Percentiles rank a stretch among this genome's conserved stretches.
Conservation (phyloP, 2,797 vertebrate genomes). For the Dryobates pubescens region DNA sequence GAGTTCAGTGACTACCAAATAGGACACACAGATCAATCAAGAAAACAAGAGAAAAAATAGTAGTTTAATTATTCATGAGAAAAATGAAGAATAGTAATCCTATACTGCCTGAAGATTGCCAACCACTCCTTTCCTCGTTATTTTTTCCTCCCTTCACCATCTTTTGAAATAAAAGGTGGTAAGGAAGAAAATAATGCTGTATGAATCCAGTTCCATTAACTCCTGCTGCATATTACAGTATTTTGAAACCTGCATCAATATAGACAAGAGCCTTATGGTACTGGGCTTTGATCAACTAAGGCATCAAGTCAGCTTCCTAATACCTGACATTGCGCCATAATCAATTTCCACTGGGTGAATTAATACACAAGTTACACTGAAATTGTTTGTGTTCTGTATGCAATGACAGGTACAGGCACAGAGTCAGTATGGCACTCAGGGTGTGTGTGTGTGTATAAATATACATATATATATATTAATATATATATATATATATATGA, state of each 20-base stretch:
- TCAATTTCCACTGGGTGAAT: neutral
- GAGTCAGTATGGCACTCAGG: neutral
- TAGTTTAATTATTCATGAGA: neutral
- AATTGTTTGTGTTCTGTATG: neutral
- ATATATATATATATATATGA: neutral
- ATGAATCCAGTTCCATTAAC: neutral
- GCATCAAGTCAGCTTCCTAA: neutral
- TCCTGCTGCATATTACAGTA: neutral
- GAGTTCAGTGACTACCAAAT: neutral
- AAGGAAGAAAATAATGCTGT: neutral
- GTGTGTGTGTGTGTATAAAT: neutral
- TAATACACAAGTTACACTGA: neutral
- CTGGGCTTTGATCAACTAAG: neutral
- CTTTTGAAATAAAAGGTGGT: neutral
- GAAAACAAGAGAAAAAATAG: rapidly evolving
- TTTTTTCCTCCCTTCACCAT: neutral
- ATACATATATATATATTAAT: too few species aligned
- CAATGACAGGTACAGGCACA: neutral
- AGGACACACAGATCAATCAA: neutral
- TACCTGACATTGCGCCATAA: neutral
- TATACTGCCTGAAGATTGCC: neutral
- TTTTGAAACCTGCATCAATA: neutral
- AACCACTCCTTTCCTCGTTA: neutral
- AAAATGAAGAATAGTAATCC: neutral
- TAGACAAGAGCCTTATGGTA: neutral